A percentile compares a stretch with the other conserved stretches of the same genome.
phyloP scores from a whole-genome alignment of 2,888 invertebrate genomes.

The Quadroppia sp. region DNA sequence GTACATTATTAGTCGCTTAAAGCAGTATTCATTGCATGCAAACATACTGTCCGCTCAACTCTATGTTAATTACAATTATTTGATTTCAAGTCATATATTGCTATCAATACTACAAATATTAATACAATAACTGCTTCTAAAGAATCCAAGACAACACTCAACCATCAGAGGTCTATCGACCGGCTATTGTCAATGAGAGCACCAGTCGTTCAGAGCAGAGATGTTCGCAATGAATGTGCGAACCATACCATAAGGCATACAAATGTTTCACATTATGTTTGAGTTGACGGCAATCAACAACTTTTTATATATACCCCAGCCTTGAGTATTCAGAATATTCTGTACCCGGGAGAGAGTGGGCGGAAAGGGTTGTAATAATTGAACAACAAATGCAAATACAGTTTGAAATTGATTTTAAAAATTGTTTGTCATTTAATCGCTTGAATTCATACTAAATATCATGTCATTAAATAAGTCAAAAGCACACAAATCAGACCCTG shows the following conservation, averaged over 20 bases:
- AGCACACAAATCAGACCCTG: too few species aligned
- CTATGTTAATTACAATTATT: not conserved
- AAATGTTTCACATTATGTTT: not conserved
- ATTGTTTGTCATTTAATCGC: too few species aligned
- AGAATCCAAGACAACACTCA: not conserved
- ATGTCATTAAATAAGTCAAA: too few species aligned
- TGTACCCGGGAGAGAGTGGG: too few species aligned
- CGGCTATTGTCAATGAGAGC: not conserved
- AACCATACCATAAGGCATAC: not conserved
- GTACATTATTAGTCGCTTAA: not conserved
- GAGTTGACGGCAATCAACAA: too few species aligned
- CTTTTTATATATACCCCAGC: too few species aligned
- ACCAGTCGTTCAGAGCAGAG: not conserved
- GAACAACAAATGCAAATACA: too few species aligned
- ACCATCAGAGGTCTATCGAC: constrained; percentile 6
- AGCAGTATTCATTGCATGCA: not conserved
- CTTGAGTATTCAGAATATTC: too few species aligned
- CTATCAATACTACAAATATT: too few species aligned
- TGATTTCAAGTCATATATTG: not conserved
- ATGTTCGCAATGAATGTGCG: not conserved
- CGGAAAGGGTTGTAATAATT: too few species aligned
- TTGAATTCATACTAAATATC: too few species aligned
- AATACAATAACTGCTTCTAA: not conserved
- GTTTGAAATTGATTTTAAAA: too few species aligned
- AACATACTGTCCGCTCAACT: constrained; percentile 5